Evolutionary conservation across 1,140 invertebrate species (phyloP), one percentile per base, ranked within the genome.

Genomic region (Kradibia gibbosae): DNA sequence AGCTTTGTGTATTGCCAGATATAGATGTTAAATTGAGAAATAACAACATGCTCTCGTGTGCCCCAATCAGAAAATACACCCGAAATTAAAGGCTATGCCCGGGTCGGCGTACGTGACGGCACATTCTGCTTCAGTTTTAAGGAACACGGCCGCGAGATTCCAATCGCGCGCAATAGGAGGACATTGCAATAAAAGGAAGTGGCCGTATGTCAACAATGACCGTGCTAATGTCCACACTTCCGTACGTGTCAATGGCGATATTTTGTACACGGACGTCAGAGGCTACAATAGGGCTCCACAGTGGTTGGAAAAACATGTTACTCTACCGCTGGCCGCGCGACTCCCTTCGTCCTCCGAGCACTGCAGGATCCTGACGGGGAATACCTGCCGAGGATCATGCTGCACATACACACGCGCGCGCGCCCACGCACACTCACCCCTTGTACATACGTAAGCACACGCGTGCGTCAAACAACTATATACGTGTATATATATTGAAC

Each of bases 371-470:
- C 73, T 81, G 80, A 81, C 73, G 11, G 36, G 48, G 65, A 81
- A 81, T 81, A 34, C 22, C 62, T 42, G 65, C n/a, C 62, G n/a
- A 48, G 80, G 80, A 81, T 81, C 70, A 77, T 10, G 34, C 22
- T 13, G 22, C 42, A 3, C 25, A 36, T 20, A 45, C n/a, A 39
- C 25, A 50, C 3, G 50, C 22, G 20, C 50, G 50, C 15, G 10
- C 50, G 50, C 45, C 45, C 17, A 17, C 45, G 8, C 45, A 10
- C 45, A 7, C 45, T 48, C 45, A 7, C 45, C 17, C 45, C n/a
- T n/a, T n/a, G n/a, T n/a, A n/a, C n/a, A n/a, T n/a, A n/a, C n/a
- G n/a, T n/a, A n/a, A 48, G 45, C 42, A 42, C 22, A n/a, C 22
- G 3, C 25, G 17, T n/a, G n/a, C n/a, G n/a, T n/a, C n/a, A n/a